These are phyloP conservation scores for Trichosurus vulpecula DNA, from an alignment of 2,797 vertebrate genomes.

Conservation along the genomic window DNA sequence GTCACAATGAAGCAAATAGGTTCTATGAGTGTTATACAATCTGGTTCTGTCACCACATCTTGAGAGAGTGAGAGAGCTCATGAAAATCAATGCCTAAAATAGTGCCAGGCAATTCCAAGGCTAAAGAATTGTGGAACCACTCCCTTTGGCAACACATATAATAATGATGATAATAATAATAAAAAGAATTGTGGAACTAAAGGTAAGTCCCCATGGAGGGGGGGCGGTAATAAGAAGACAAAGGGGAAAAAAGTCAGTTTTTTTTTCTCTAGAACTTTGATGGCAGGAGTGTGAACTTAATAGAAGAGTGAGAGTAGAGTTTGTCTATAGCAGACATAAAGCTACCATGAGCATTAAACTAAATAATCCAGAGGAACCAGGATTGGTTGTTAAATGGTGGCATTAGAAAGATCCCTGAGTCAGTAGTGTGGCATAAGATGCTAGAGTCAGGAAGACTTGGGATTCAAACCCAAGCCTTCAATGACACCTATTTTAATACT, in stretches of 20 bases:
- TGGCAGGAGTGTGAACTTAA: not conserved
- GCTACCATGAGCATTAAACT: not conserved
- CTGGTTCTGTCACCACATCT: slow-evolving; percentile 23
- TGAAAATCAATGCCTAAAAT: slow-evolving; percentile 8
- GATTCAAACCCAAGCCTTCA: not conserved
- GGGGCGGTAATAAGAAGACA: not conserved
- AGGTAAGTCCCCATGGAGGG: not conserved
- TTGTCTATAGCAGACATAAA: not conserved
- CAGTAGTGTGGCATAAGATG: not conserved
- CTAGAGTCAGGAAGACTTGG: not conserved
- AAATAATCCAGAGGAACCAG: not conserved
- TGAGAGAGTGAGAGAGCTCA: slow-evolving; percentile 49
- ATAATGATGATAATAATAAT: no score
- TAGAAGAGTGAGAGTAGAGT: not conserved
- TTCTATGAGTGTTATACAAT: slow-evolving; percentile 46
- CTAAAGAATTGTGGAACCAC: not conserved
- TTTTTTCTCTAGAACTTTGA: not conserved
- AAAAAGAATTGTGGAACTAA: not conserved
- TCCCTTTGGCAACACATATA: not conserved
- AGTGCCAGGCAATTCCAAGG: not conserved
- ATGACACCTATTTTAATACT: not conserved
- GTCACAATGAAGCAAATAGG: slow-evolving; percentile 50
- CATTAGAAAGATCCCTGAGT: not conserved
- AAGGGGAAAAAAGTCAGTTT: not conserved
- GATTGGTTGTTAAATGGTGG: not conserved